Conservation (phyloP, 2,113 vertebrate genomes). For the Corythoichthys intestinalis region DNA sequence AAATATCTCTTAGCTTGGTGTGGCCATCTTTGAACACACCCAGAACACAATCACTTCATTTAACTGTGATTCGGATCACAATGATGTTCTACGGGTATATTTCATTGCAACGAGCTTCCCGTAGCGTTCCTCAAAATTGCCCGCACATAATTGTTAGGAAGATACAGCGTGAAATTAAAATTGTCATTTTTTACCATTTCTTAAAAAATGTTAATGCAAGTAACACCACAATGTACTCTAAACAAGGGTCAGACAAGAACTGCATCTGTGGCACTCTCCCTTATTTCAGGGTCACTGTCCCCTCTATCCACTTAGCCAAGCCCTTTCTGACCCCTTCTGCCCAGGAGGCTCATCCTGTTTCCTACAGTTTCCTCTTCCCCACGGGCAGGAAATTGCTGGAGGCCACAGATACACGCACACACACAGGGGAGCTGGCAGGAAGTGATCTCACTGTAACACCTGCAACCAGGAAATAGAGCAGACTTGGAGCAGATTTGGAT, state of each 20-base stretch:
- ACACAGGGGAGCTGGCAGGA: conserved; percentile 52
- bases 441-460: conserved; percentile 76
- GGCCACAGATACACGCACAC: conserved; percentile 48
- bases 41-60: too few species aligned
- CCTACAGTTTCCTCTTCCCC: conserved; percentile 69
- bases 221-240: conserved; percentile 3
- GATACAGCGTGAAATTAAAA: background rate
- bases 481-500: conserved; percentile 36
- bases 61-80: too few species aligned
- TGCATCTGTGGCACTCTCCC: conserved; percentile 30
- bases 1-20: too few species aligned
- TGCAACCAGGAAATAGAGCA: conserved; percentile 66
- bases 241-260: conserved; percentile 23
- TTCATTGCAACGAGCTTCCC: too few species aligned
- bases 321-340: conserved; percentile 52
- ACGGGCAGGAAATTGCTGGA: conserved; percentile 66
- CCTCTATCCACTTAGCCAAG: conserved; percentile 40
- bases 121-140: too few species aligned
- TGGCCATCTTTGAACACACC: too few species aligned
- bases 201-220: background rate
- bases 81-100: too few species aligned
- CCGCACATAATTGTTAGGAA: too few species aligned
- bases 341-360: conserved; percentile 74
- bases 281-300: conserved; percentile 52
- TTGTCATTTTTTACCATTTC: background rate